Evolutionary conservation across 2,113 vertebrate species (phyloP).

Genomic region (Podarcis raffonei): DNA sequence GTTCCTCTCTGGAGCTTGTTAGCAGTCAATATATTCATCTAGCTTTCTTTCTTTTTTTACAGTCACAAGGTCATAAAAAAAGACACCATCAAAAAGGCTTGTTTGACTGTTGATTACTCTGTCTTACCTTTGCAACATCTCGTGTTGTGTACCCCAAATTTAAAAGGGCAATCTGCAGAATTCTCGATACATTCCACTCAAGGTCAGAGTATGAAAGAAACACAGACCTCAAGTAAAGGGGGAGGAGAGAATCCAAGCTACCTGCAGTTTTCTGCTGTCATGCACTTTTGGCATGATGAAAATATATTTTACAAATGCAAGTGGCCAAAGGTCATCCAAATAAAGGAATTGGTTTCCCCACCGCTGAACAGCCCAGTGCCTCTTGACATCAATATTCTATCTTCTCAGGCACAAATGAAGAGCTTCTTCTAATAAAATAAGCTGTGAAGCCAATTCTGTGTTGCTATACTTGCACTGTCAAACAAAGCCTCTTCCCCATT

Average conservation of each 20-base stretch:
- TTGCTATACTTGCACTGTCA: neutral
- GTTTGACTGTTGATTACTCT: neutral
- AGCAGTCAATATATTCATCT: neutral
- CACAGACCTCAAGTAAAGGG: slow-evolving; percentile 12
- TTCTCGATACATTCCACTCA: slow-evolving; percentile 13
- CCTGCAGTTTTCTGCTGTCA: slow-evolving; percentile 38
- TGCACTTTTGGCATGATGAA: slow-evolving; percentile 42
- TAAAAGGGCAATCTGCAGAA: neutral
- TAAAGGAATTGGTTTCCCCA: slow-evolving; percentile 15
- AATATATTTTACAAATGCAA: slow-evolving; percentile 15
- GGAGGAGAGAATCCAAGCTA: neutral
- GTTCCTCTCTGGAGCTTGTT: neutral
- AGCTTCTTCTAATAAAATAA: neutral
- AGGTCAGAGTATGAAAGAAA: slow-evolving; percentile 38
- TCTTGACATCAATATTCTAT: neutral
- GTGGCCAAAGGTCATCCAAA: slow-evolving; percentile 32
- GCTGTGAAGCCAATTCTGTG: neutral
- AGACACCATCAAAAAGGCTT: neutral
- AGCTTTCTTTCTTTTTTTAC: neutral
- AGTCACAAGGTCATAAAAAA: neutral
- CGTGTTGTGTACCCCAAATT: slow-evolving; percentile 1
- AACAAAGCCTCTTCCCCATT: neutral
- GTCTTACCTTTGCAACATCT: neutral
- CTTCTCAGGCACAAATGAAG: neutral
- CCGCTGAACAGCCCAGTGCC: neutral